Conservation (phyloP, 2,797 vertebrate genomes). For the Rhinophrynus dorsalis region DNA sequence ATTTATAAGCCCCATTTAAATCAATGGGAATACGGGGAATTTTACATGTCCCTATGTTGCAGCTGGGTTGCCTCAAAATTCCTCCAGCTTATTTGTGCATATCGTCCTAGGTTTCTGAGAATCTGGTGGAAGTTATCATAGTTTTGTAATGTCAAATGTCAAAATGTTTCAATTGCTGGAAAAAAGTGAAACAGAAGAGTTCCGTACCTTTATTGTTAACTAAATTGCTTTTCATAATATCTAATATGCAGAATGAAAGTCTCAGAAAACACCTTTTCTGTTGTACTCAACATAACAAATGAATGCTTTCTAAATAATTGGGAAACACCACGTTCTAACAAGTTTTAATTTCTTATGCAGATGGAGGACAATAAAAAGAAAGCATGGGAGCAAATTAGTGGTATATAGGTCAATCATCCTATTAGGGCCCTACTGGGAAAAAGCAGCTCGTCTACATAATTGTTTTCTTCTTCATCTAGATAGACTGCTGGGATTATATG, state of each 20-base stretch:
- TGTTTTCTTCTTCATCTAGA: constrained; percentile 66
- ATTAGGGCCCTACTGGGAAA: constrained; percentile 70
- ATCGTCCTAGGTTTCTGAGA: no score
- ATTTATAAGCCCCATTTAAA: no score
- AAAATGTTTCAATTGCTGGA: no score
- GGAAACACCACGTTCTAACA: constrained; percentile 60
- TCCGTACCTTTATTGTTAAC: no score
- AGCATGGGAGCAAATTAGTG: constrained; percentile 65
- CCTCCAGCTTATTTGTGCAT: no score
- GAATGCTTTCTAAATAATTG: constrained; percentile 63
- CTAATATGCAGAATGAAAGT: background rate
- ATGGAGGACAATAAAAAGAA: constrained; percentile 67
- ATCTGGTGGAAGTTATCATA: no score
- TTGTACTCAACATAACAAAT: constrained; percentile 57
- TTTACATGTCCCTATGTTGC: no score
- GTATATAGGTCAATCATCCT: constrained; percentile 76
- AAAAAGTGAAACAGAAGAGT: no score
- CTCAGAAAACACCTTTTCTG: constrained; percentile 42
- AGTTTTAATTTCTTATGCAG: constrained; percentile 67
- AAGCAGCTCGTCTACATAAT: constrained; percentile 68
- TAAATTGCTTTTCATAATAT: no score
- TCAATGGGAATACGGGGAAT: no score
- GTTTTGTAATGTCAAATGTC: no score
- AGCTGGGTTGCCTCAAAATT: no score
- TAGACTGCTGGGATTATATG: constrained; percentile 59